phyloP scores from a whole-genome alignment of 2,797 vertebrate species.

The Falco biarmicus region DNA sequence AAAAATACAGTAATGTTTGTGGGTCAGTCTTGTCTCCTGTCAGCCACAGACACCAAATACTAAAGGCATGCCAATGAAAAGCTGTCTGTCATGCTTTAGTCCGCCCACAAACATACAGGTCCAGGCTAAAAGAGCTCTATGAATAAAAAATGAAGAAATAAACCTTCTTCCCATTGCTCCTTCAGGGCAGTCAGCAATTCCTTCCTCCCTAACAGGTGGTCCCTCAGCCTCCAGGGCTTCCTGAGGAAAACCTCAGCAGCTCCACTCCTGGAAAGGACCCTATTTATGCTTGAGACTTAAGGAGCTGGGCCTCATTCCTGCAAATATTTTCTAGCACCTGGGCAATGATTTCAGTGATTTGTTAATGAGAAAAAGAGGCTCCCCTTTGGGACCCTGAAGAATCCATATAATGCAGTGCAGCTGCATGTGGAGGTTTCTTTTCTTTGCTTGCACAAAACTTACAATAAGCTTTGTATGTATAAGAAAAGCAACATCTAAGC shows the following conservation, averaged over 20 bases:
- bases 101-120: not conserved
- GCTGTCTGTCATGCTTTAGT: accelerated
- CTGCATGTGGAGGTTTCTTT: constrained; percentile 1
- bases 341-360: constrained; percentile 19
- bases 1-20: not conserved
- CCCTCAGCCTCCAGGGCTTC: not conserved
- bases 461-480: not conserved
- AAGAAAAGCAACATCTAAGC: constrained; percentile 16
- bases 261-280: not conserved
- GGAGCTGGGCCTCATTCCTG: not conserved
- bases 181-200: not conserved
- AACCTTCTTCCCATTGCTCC: not conserved
- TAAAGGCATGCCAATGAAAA: not conserved
- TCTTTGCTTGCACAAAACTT: not conserved
- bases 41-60: not conserved
- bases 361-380: not conserved
- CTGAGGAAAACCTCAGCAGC: not conserved
- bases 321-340: not conserved
- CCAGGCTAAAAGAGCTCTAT: not conserved
- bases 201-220: not conserved
- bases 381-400: not conserved
- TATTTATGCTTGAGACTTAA: not conserved
- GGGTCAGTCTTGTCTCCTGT: not conserved
- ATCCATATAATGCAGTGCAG: not conserved
- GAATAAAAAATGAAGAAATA: not conserved